phyloP scores from a whole-genome alignment of 2,113 vertebrate species.

The Alectura lathami region DNA sequence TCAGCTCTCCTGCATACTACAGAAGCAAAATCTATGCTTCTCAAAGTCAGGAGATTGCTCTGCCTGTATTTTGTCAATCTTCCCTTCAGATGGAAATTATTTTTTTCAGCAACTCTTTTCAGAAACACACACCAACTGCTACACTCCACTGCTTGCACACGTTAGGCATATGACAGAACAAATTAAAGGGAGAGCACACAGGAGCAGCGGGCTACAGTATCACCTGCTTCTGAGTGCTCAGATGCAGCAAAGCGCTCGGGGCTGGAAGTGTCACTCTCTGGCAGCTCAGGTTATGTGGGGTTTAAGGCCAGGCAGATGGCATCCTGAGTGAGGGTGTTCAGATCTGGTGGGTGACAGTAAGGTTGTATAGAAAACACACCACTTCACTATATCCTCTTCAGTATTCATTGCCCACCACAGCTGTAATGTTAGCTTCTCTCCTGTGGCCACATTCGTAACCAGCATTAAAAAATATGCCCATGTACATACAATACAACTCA shows the following conservation, averaged over 20 bases:
- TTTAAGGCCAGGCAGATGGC: background rate
- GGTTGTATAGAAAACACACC: background rate
- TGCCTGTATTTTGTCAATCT: background rate
- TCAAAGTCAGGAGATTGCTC: background rate
- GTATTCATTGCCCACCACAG: background rate
- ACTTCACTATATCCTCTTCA: rapidly evolving
- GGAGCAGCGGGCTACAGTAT: rapidly evolving
- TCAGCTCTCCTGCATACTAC: rapidly evolving
- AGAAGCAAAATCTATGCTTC: background rate
- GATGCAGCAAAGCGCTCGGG: too few relatives aligned
- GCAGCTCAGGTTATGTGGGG: background rate
- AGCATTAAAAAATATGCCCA: rapidly evolving
- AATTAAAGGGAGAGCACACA: background rate
- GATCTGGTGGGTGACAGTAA: rapidly evolving
- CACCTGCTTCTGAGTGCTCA: background rate
- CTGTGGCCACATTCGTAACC: background rate
- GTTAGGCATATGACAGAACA: background rate
- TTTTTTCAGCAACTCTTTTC: constrained; percentile 1
- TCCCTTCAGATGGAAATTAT: background rate
- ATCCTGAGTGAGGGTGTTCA: background rate
- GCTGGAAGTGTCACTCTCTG: rapidly evolving
- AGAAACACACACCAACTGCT: background rate
- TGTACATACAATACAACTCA: rapidly evolving
- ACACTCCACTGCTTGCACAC: background rate
- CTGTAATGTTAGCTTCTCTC: too few relatives aligned